Evolutionary conservation across 1,140 invertebrate species (phyloP), one percentile per base, ranked within the genome.

Genomic region (Drosophila neocordata): DNA sequence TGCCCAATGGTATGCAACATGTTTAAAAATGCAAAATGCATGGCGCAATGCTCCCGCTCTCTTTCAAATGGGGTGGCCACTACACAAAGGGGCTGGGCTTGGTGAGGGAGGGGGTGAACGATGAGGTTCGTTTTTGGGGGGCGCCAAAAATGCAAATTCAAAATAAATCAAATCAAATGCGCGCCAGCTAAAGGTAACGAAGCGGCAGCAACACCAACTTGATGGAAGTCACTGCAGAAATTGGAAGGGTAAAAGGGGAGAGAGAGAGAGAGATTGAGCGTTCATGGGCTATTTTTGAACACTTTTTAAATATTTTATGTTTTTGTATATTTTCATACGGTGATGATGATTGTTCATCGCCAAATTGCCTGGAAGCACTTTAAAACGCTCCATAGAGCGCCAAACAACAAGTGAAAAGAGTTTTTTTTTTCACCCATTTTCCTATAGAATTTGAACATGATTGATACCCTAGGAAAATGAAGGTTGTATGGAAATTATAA

Each of bases 321-420:
- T 56, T 56, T 56, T 87, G 78, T 80, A 83, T 87, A 77, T 88
- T 81, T 75, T 84, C 75, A 77, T 48, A 13, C 15, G 41, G 41
- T 48, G 41, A 48, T 48, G 41, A 48, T 74, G 84, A 88, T 88
- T 88, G 83, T 88, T 88, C 78, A 88, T 88, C 79, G 84, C 62
- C 83, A 88, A 88, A 88, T 88, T 88, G 83, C 83, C 83, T 88
- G 83, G 83, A 88, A 88, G 83, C 83, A 81, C 72, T 88, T 83
- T 65, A 74, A 89, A 78, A 79, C 83, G 83, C 84, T 79, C 69
- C 79, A 88, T 79, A 69, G 83, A 88, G 65, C 82, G 60, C 52
- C 72, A 72, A 73, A 69, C 24, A 82, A 79, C 65, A 75, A 71
- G 55, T 51, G 52, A 65, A 53, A 60, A 18, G n/a, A 18, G 15